Evolutionary conservation across 64 coral and sea anemone genomes (phyloP).

Genomic region (Catalaphyllia jardinei): DNA sequence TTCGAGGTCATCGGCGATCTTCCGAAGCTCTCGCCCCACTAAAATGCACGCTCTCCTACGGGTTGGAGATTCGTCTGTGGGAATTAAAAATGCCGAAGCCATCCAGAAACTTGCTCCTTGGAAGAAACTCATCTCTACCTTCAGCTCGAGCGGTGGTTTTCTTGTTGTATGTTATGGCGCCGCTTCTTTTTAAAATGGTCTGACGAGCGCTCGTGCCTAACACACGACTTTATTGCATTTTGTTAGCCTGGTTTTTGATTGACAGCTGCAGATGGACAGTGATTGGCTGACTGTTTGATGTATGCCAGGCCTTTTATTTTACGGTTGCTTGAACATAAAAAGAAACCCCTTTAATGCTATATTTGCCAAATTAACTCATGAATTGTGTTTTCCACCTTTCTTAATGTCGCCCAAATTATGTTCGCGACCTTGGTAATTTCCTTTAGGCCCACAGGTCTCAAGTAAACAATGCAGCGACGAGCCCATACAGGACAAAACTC

Average conservation of each 20-base stretch:
- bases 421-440: not conserved
- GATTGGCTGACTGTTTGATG: constrained; percentile 3
- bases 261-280: not conserved
- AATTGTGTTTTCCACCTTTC: not conserved
- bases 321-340: constrained; percentile 5
- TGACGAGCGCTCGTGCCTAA: not conserved
- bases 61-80: constrained; percentile 1
- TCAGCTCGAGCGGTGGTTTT: not conserved
- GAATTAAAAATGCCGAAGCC: not conserved
- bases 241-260: not conserved
- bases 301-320: not conserved
- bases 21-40: constrained; percentile 17
- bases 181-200: not conserved
- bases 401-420: not conserved
- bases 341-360: not conserved
- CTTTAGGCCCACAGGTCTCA: not conserved
- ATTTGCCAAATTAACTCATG: constrained; percentile 40
- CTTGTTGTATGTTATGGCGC: not conserved
- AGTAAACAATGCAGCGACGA: not conserved
- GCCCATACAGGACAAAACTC: not conserved
- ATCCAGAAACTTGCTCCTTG: not conserved
- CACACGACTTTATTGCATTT: constrained; percentile 30
- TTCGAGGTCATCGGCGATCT: constrained; percentile 31
- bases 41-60: constrained; percentile 24
- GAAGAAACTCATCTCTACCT: not conserved